A percentile compares a stretch with the other conserved stretches of the same genome.
Conservation (phyloP, 2,888 invertebrate species). For the Disparrhopalites patrizii region DNA sequence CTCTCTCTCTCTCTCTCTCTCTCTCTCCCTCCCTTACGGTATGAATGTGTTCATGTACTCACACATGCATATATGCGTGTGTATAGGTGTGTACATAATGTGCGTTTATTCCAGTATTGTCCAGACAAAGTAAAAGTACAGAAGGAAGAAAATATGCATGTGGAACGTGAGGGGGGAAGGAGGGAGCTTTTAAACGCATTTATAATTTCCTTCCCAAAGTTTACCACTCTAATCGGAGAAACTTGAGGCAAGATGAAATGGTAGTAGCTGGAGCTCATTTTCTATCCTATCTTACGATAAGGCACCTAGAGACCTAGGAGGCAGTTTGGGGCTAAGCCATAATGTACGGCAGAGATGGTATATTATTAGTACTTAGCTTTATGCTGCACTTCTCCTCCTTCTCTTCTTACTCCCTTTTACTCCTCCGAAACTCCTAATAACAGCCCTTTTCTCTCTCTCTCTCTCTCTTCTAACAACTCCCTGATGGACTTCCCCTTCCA, state of each 20-base stretch:
- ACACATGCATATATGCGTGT: too few relatives aligned
- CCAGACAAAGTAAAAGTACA: too few relatives aligned
- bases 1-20: too few relatives aligned
- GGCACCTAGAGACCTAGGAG: background rate
- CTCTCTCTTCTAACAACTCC: too few relatives aligned
- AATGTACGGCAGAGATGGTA: background rate
- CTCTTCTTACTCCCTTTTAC: background rate
- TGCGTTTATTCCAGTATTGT: too few relatives aligned
- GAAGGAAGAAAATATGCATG: too few relatives aligned
- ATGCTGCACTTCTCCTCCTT: background rate
- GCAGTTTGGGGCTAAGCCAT: slow-evolving; percentile 1
- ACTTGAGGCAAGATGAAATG: slow-evolving; percentile 5
- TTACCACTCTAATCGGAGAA: slow-evolving; percentile 10
- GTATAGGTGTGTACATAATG: too few relatives aligned
- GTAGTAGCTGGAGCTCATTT: slow-evolving; percentile 3
- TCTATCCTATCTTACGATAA: background rate
- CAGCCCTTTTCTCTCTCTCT: background rate
- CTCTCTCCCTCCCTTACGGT: too few relatives aligned
- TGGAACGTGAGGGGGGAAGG: background rate
- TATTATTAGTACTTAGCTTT: background rate
- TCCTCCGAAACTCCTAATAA: background rate
- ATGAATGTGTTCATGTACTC: too few relatives aligned
- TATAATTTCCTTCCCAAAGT: slow-evolving; percentile 8
- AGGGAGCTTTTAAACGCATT: background rate
- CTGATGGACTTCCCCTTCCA: background rate